Percentiles rank a stretch among this genome's conserved stretches.
phyloP scores from a whole-genome alignment of 2,888 invertebrate species.

The Schizaphis graminum region DNA sequence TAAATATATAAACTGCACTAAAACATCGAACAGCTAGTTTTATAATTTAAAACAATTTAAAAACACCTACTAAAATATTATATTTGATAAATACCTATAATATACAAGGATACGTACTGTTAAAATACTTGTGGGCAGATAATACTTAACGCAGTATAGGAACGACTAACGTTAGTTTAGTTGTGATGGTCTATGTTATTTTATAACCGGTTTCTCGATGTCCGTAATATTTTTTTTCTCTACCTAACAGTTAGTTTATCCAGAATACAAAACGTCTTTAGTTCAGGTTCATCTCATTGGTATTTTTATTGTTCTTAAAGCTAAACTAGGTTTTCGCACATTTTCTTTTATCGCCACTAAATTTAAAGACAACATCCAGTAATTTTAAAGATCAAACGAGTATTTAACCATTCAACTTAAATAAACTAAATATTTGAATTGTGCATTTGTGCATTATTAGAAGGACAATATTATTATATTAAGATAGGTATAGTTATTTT shows the following conservation, averaged over 20 bases:
- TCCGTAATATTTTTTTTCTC: conserved; percentile 24
- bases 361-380: background rate
- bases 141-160: background rate
- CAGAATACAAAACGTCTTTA: conserved; percentile 38
- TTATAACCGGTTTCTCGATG: conserved; percentile 50
- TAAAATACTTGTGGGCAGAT: conserved; percentile 44
- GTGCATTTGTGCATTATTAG: background rate
- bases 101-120: conserved; percentile 2
- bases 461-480: background rate
- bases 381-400: background rate
- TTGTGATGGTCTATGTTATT: conserved; percentile 36
- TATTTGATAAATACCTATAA: conserved; percentile 23
- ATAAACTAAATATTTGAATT: background rate
- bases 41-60: conserved; percentile 25
- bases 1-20: background rate
- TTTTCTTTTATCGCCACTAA: conserved; percentile 15
- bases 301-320: background rate
- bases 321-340: conserved; percentile 40
- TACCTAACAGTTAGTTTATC: conserved; percentile 20
- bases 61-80: conserved; percentile 40
- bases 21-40: background rate
- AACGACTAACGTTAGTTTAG: conserved; percentile 33
- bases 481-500: background rate
- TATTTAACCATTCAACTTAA: background rate
- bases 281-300: conserved; percentile 19